Base-by-base conservation (phyloP, 92 coral and sea anemone genomes). In the Palythoa caribaeorum region DNA sequence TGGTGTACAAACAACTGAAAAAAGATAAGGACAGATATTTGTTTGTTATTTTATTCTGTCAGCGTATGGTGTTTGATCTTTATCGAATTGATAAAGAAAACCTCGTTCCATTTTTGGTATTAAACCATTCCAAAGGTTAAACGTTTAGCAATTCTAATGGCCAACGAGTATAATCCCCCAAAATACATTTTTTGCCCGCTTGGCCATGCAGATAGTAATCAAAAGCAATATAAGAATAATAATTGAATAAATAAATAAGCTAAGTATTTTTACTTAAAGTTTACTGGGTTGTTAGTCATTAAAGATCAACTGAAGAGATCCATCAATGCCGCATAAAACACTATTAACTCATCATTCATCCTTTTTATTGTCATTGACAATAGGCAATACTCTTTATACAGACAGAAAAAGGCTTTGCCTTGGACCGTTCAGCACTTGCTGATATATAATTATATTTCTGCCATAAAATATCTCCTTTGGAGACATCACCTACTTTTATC, bases 401-500 rank as follows among this genome's bases (percentile, higher is more conserved):
- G 62, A 66, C 39, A 66, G 71, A 44, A 62, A 66, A 66, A 40
- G 86, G 86, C 76, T 81, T 63, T 74, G 86, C 75, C 76, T 81
- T 66, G 57, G 66, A 65, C 75, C 13, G 73, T 47, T 81, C 86
- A 66, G 76, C 52, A n/a, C 76, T 69, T 65, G 60, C 57, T 81
- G 38, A 20, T 81, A 51, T 44, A 48, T 81, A 81, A 5, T 47
- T 40, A 7, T 40, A 44, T 81, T 81, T 65, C 57, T 21, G 86
- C 39, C 35, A 81, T 16, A 66, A 28, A 81, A 44, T 68, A 10
- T 80, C 85, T 80, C 74, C 59, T 80, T 80, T 70, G 74, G 85
- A 80, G 75, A 66, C 36, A 65, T 81, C 19, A 37, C 57, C 73
- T 81, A 48, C 85, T 14, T 80, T 47, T 63, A 11, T 37, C 35